phyloP scores from a whole-genome alignment of 2,113 vertebrate genomes.

The Columba livia region DNA sequence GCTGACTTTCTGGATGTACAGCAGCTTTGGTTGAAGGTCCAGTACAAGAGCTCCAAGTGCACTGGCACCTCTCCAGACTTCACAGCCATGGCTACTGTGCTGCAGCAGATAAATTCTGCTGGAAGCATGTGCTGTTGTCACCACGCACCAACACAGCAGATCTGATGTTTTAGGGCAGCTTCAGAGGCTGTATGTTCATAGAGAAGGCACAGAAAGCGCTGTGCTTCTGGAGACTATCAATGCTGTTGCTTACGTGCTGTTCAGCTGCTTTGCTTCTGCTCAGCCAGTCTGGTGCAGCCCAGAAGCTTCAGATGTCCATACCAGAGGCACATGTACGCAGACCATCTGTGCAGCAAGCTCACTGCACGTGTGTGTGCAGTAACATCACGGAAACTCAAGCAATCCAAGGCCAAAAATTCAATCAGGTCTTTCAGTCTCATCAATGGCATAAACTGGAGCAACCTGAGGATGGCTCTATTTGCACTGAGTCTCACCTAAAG shows the following conservation, averaged over 20 bases:
- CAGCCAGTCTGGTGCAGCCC: background rate
- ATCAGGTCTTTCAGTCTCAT: background rate
- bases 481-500: background rate
- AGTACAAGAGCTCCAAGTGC: slow-evolving; percentile 2
- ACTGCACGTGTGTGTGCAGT: background rate
- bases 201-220: background rate
- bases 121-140: slow-evolving; percentile 30
- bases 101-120: slow-evolving; percentile 34
- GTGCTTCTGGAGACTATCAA: slow-evolving; percentile 37
- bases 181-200: background rate
- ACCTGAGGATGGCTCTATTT: background rate
- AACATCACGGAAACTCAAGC: background rate
- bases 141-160: background rate
- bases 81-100: slow-evolving; percentile 20
- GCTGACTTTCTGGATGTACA: background rate
- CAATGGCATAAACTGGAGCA: background rate
- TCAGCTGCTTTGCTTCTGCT: background rate
- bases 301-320: slow-evolving; percentile 3
- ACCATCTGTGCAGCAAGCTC: background rate
- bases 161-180: background rate
- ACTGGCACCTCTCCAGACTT: slow-evolving; percentile 25
- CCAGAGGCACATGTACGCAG: background rate
- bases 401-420: background rate
- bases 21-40: slow-evolving; percentile 14
- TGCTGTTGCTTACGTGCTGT: background rate